Evolutionary conservation across 2,888 invertebrate genomes (phyloP), one percentile per base, ranked within the genome.

Genomic region (Drosophila parthenogenetica): DNA sequence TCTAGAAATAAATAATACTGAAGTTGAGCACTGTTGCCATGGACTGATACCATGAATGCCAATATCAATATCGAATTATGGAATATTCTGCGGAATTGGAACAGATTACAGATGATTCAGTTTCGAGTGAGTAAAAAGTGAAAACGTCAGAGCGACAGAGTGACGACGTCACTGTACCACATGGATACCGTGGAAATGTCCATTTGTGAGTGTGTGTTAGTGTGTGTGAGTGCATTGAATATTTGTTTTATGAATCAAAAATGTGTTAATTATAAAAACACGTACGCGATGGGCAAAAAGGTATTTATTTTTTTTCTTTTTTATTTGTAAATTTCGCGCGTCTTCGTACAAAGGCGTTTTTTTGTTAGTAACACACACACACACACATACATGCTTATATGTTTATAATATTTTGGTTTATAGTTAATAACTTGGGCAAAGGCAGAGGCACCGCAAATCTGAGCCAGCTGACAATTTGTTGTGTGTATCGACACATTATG

Each of bases 221-320:
- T 35, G 13, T 22, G 25, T 54, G 43, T 57, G 29, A 61, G 43
- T 57, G 39, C 49, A 55, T 37, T 46, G 35, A 32, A 19, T 70
- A 65, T 87, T 84, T 78, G 62, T 54, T 58, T 66, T 76, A 78
- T 81, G 80, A 85, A 78, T 78, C 75, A 76, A 87, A 67, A 75
- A 83, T 50, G 87, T 81, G 88, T 58, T 88, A 90, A 90, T 81
- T 83, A 39, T 45, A 55, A 71, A 69, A 63, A 78, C 88, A 89
- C 77, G 85, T 75, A 67, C 65, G 48, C 49, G 54, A 55, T 77
- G 53, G 49, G 42, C 55, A 50, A 79, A 67, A 68, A 29, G 32
- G 29, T 64, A 55, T 64, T 74, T 64, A 63, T 58, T 42, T 45
- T 63, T 4, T n/a, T 42, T 43, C 22, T 22, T 35, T 51, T 17